Evolutionary conservation across 1,140 invertebrate genomes (phyloP).

Genomic region (Cydia fagiglandana): DNA sequence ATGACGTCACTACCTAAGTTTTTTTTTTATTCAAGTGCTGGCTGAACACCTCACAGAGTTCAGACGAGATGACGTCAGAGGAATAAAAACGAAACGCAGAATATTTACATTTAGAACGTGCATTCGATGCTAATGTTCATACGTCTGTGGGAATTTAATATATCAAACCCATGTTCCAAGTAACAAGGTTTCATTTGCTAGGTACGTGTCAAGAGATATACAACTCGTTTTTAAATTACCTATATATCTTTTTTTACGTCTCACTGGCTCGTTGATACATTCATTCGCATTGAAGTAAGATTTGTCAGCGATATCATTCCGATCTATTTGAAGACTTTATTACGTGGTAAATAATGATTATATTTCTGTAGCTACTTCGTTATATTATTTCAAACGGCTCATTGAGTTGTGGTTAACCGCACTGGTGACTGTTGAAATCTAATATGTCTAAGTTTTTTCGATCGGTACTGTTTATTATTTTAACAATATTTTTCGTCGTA

Average conservation of each 20-base stretch:
- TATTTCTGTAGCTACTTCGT: not conserved
- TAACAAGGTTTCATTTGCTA: not conserved
- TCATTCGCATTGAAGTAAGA: constrained; percentile 20
- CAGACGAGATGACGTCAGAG: constrained; percentile 18
- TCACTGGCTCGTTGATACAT: constrained; percentile 20
- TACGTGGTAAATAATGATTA: not conserved
- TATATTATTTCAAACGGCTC: not conserved
- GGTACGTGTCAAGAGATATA: not conserved
- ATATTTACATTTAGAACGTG: constrained; percentile 24
- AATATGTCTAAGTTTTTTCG: constrained; percentile 7
- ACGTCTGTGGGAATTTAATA: not conserved
- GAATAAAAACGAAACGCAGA: constrained; percentile 11
- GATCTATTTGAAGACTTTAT: constrained; percentile 12
- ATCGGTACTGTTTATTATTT: not conserved
- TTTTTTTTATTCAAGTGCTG: constrained; percentile 13
- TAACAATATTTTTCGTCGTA: constrained; percentile 7
- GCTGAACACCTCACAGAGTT: constrained; percentile 16
- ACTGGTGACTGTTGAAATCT: constrained; percentile 10
- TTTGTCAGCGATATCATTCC: not conserved
- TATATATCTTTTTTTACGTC: constrained; percentile 4
- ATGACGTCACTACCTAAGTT: constrained; percentile 13
- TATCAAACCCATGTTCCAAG: not conserved
- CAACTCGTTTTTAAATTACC: constrained; percentile 3
- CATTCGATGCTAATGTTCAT: constrained; percentile 6
- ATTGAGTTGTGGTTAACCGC: constrained; percentile 21